A percentile compares a stretch with the other conserved stretches of the same genome.
These are phyloP conservation scores for Lindbergichthys nudifrons DNA, from an alignment of 2,797 vertebrate species.

Conservation along the genomic window DNA sequence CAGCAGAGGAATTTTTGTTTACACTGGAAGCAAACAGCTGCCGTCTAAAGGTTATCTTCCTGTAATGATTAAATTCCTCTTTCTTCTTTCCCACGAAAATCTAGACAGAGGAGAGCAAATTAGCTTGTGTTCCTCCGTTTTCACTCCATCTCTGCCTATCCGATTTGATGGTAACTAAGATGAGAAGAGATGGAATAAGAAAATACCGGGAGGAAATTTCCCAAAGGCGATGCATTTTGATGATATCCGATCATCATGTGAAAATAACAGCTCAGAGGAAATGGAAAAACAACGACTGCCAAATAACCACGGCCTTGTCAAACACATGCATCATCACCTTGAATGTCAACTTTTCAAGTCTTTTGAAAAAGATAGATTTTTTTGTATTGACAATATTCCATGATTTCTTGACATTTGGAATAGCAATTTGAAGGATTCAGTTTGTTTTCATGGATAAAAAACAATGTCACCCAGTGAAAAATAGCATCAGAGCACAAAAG, in stretches of 20 bases:
- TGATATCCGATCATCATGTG: conserved; percentile 61
- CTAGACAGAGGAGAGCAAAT: conserved; percentile 48
- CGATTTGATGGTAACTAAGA: conserved; percentile 50
- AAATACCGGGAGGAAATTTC: conserved; percentile 58
- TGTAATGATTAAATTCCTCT: conserved; percentile 56
- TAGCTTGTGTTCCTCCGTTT: conserved; percentile 33
- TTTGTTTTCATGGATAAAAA: conserved; percentile 10
- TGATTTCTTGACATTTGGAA: conserved; percentile 7
- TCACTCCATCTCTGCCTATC: conserved; percentile 38
- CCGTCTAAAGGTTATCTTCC: conserved; percentile 65
- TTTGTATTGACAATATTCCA: background rate
- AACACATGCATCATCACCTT: conserved; percentile 40
- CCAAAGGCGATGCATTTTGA: conserved; percentile 65
- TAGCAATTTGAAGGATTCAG: background rate
- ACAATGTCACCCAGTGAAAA: background rate
- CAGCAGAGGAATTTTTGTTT: conserved; percentile 53
- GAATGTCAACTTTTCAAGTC: conserved; percentile 38
- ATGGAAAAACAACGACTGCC: conserved; percentile 30
- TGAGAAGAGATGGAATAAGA: conserved; percentile 62
- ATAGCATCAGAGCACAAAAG: background rate
- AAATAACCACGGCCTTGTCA: conserved; percentile 26
- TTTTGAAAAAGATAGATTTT: conserved; percentile 18
- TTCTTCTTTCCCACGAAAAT: conserved; percentile 40
- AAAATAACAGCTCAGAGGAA: conserved; percentile 61
- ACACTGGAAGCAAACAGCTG: conserved; percentile 50